Percentiles rank a stretch among this genome's conserved stretches.
phyloP scores from a whole-genome alignment of 2,888 invertebrate species.

The Dendrolimus houi region DNA sequence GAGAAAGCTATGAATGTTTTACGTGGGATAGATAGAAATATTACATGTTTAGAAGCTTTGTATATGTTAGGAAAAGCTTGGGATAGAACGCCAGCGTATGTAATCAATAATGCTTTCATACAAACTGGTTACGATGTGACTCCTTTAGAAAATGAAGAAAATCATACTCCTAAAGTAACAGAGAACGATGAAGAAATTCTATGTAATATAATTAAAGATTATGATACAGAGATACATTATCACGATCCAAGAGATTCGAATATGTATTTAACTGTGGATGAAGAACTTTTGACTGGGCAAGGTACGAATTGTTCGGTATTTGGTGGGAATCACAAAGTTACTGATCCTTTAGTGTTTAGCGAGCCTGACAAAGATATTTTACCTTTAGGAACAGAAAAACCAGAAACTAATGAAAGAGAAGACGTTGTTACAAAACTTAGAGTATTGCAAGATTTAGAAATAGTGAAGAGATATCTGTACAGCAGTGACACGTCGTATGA shows the following conservation, averaged over 20 bases:
- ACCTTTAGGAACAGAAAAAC: slow-evolving; percentile 28
- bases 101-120: slow-evolving; percentile 27
- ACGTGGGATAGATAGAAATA: slow-evolving; percentile 28
- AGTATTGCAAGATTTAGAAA: slow-evolving; percentile 28
- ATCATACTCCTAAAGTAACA: slow-evolving; percentile 18
- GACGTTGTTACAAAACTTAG: slow-evolving; percentile 20
- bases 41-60: slow-evolving; percentile 36
- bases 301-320: slow-evolving; percentile 38
- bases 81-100: slow-evolving; percentile 23
- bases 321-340: slow-evolving; percentile 34
- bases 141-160: slow-evolving; percentile 9
- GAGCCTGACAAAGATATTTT: slow-evolving; percentile 21
- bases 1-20: slow-evolving; percentile 30
- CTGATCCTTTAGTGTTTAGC: slow-evolving; percentile 8
- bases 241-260: slow-evolving; percentile 24
- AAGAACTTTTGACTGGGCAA: slow-evolving; percentile 34
- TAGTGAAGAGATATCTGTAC: slow-evolving; percentile 29
- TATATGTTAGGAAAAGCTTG: slow-evolving; percentile 35
- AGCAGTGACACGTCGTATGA: slow-evolving; percentile 20
- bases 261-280: slow-evolving; percentile 37
- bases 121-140: slow-evolving; percentile 31
- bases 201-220: slow-evolving; percentile 29
- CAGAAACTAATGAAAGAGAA: slow-evolving; percentile 22
- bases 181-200: slow-evolving; percentile 29
- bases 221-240: slow-evolving; percentile 32